These are phyloP conservation scores for Lypha dubia DNA, from an alignment of 2,888 invertebrate genomes.

Conservation along the genomic window DNA sequence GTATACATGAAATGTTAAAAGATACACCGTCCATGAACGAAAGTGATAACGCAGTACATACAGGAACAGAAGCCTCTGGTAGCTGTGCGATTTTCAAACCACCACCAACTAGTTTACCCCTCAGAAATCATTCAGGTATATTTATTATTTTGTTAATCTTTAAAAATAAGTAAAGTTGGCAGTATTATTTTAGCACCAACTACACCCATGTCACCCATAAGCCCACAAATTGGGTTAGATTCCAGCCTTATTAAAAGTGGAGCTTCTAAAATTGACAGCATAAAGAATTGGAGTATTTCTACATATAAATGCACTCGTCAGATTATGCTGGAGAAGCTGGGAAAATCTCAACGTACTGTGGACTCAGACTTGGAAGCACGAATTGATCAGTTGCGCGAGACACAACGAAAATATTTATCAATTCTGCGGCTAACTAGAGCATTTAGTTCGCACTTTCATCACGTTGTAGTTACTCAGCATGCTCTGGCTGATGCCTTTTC, in stretches of 20 bases:
- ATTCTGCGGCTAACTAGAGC: conserved; percentile 93
- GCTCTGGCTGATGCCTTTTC: conserved; percentile 96
- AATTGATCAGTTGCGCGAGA: conserved; percentile 96
- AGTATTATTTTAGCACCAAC: conserved; percentile 80
- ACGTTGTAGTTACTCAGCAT: conserved; percentile 93
- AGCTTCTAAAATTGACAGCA: conserved; percentile 93
- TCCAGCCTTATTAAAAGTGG: conserved; percentile 80
- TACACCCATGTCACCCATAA: conserved; percentile 84
- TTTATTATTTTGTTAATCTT: neutral
- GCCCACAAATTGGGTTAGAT: conserved; percentile 78
- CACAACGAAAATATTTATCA: conserved; percentile 95
- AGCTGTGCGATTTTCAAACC: conserved; percentile 85
- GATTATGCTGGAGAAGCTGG: conserved; percentile 96
- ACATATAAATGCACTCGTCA: conserved; percentile 99
- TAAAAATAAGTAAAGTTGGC: neutral
- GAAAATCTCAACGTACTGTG: conserved; percentile 95
- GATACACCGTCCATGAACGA: conserved; percentile 91
- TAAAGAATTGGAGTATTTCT: conserved; percentile 98
- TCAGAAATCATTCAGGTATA: conserved; percentile 87
- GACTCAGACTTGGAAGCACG: conserved; percentile 97
- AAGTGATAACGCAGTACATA: conserved; percentile 89
- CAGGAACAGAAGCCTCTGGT: conserved; percentile 87
- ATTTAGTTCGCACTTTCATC: conserved; percentile 93
- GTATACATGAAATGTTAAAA: conserved; percentile 93
- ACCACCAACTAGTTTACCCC: conserved; percentile 88